A percentile compares a stretch with the other conserved stretches of the same genome.
phyloP scores from a whole-genome alignment of 2,888 invertebrate genomes.

The Dryadula phaetusa region DNA sequence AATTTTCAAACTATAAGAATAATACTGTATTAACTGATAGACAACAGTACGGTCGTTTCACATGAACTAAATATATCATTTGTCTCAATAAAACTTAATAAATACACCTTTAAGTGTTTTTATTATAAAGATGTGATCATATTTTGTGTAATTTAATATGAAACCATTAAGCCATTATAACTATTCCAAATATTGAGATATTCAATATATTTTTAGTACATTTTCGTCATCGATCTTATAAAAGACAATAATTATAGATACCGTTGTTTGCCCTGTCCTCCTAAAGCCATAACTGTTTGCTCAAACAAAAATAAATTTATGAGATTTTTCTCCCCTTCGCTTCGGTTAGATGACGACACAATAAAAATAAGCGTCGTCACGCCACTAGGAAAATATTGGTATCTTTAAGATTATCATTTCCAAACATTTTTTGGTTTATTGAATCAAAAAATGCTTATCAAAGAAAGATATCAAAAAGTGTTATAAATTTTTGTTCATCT shows the following conservation, averaged over 20 bases:
- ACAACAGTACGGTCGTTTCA: no score
- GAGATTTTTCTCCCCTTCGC: conserved; percentile 31
- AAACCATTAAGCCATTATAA: not conserved
- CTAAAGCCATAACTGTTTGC: conserved; percentile 40
- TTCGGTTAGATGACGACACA: conserved; percentile 11
- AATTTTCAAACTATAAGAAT: no score
- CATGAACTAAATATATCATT: no score
- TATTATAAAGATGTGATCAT: not conserved
- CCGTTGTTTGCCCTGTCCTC: conserved; percentile 37
- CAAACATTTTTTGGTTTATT: not conserved
- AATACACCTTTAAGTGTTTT: not conserved
- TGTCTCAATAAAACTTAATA: not conserved
- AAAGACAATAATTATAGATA: conserved; percentile 22
- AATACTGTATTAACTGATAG: no score
- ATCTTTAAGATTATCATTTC: not conserved
- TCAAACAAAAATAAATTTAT: conserved; percentile 41
- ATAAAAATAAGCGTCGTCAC: conserved; percentile 5
- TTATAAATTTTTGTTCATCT: not conserved
- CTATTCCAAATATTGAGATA: conserved; percentile 1
- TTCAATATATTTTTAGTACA: conserved; percentile 14
- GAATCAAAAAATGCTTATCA: not conserved
- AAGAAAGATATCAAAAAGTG: not conserved
- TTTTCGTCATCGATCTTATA: conserved; percentile 16
- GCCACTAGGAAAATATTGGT: not conserved
- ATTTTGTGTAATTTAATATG: not conserved